These are phyloP conservation scores for Acleris literana DNA, from an alignment of 2,888 invertebrate species.

Conservation along the genomic window DNA sequence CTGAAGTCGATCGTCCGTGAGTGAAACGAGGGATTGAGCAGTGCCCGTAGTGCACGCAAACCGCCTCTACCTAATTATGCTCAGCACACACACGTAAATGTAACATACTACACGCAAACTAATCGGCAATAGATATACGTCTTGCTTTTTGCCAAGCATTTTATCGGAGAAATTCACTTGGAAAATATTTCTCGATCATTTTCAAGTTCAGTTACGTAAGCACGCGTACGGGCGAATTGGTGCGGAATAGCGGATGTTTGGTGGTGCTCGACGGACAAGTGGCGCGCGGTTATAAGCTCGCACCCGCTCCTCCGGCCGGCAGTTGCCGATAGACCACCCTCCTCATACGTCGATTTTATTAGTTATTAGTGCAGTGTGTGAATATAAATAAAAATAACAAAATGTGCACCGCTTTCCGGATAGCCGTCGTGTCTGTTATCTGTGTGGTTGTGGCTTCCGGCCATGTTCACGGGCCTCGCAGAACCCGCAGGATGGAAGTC, in stretches of 20 bases:
- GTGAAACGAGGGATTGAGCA: constrained; percentile 68
- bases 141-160: constrained; percentile 79
- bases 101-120: constrained; percentile 53
- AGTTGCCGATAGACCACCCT: constrained; percentile 78
- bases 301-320: constrained; percentile 69
- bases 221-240: constrained; percentile 81
- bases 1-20: constrained; percentile 61
- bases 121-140: constrained; percentile 69
- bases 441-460: constrained; percentile 71
- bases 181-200: constrained; percentile 82
- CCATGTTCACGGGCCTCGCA: constrained; percentile 73
- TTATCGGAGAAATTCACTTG: constrained; percentile 83
- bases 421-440: constrained; percentile 72
- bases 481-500: constrained; percentile 73
- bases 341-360: constrained; percentile 65
- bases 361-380: constrained; percentile 73
- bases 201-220: constrained; percentile 84
- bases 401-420: constrained; percentile 78
- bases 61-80: constrained; percentile 58
- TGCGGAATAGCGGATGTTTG: constrained; percentile 84
- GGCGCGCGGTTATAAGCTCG: constrained; percentile 81
- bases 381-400: constrained; percentile 54
- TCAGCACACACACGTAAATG: constrained; percentile 59
- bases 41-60: constrained; percentile 63
- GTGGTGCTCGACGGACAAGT: constrained; percentile 78